Conservation (phyloP, 1,140 invertebrate genomes). For the Choristoneura fumiferana region DNA sequence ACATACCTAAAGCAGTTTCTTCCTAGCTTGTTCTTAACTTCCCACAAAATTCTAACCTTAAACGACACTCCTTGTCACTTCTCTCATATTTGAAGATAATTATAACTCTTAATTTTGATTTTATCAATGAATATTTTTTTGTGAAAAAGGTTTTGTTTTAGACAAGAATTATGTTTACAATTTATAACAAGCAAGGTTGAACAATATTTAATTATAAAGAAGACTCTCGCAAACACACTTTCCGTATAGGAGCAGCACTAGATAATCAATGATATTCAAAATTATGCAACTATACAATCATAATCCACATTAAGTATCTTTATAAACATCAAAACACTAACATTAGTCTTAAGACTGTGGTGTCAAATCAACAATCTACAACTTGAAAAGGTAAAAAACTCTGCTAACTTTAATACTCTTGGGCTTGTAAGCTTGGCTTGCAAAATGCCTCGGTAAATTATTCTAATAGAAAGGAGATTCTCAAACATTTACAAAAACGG, state of each 20-base stretch:
- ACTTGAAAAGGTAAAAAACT: background rate
- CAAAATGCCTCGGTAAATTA: background rate
- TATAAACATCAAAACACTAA: background rate
- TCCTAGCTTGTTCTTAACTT: no score
- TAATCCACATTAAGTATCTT: background rate
- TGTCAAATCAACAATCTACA: background rate
- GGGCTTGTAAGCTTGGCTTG: conserved; percentile 7
- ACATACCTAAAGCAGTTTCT: conserved; percentile 26
- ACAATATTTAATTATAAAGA: conserved; percentile 34
- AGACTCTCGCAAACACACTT: conserved; percentile 49
- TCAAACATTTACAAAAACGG: no score
- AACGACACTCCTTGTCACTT: no score
- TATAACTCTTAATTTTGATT: no score
- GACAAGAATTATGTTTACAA: no score
- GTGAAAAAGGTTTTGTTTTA: no score
- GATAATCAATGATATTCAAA: conserved; percentile 19
- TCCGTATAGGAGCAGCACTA: conserved; percentile 52
- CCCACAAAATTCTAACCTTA: no score
- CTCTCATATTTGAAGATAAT: no score
- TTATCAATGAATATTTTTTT: no score
- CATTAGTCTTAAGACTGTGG: background rate
- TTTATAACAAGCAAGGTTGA: no score
- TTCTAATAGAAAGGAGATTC: background rate
- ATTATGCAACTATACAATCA: background rate
- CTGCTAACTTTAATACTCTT: background rate